phyloP scores from a whole-genome alignment of 2,797 vertebrate species.

The Eleutherodactylus coqui region DNA sequence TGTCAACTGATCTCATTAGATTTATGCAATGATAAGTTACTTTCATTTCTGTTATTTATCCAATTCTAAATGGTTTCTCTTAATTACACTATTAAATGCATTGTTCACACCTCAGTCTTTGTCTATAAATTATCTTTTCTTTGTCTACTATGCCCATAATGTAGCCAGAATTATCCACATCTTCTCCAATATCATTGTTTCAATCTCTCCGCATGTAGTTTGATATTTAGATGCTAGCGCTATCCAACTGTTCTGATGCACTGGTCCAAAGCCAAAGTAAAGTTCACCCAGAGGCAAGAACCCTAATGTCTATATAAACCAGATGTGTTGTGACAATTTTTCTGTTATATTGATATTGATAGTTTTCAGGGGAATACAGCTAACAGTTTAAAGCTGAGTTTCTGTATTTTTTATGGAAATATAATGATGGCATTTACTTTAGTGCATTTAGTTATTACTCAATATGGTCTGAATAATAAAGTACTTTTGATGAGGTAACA shows the following conservation, averaged over 20 bases:
- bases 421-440: not conserved
- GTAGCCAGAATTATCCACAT: not conserved
- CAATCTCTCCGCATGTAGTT: not conserved
- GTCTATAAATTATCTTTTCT: not conserved
- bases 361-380: not conserved
- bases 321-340: slow-evolving; percentile 2
- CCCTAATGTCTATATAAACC: not conserved
- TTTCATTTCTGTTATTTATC: too few species aligned
- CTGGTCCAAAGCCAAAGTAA: slow-evolving; percentile 18
- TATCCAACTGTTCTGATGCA: slow-evolving; percentile 9
- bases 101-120: not conserved
- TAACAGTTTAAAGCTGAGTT: not conserved
- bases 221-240: not conserved
- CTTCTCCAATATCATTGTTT: not conserved
- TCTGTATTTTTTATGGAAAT: not conserved
- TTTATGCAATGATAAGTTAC: too few species aligned
- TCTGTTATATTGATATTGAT: slow-evolving; percentile 29
- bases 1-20: too few species aligned
- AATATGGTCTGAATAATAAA: not conserved
- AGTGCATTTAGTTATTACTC: not conserved
- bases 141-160: not conserved
- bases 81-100: too few species aligned
- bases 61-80: too few species aligned
- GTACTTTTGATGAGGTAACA: not conserved
- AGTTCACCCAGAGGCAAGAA: slow-evolving; percentile 17